Base-by-base conservation (phyloP, 2,113 vertebrate genomes). In the Gallinago jamesoni region DNA sequence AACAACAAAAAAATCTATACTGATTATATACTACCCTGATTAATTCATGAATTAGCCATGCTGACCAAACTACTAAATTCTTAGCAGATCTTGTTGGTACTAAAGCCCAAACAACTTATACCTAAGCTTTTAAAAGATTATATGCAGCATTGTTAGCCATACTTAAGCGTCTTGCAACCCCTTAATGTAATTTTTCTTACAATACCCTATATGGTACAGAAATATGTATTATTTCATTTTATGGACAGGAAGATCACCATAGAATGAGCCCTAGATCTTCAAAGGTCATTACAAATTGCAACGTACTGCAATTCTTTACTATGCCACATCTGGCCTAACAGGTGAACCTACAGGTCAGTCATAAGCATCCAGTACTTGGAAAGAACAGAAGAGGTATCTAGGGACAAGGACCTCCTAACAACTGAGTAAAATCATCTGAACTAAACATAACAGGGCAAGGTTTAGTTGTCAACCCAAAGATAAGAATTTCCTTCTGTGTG, bases 141-240 rank as follows among this genome's bases (percentile, higher is more conserved):
- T 0, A 14, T 30, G 43, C 62, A 52, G 17, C 27, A 12, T 31
- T 43, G 31, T 9, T 41, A 89, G 39, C 31, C 16, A 12, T 13
- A 75, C n/a, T 3, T 5, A 91, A 33, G 2, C 20, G 8, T 17
- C 53, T 47, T 1, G 0, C 30, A 72, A 60, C 1, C 16, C 55
- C 31, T 62, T 33, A 16, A 7, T 5, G 10, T 14, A 19, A 27
- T 47, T 84, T 43, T 75, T 73, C 21, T 73, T 75, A 67, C 15
- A 85, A 30, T 18, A 52, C 0, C 6, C 5, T 41, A 16, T 5
- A 16, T 3, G 20, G 18, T 23, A 33, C 55, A 84, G 25, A 68
- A 84, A 52, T 14, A 85, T 0, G 4, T 50, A 47, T 6, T 22
- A 45, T 21, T 89, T 82, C 22, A 48, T 67, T 81, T 70, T 37